Evolutionary conservation across 2,797 vertebrate species (phyloP).

Genomic region (Gambusia yucatana): DNA sequence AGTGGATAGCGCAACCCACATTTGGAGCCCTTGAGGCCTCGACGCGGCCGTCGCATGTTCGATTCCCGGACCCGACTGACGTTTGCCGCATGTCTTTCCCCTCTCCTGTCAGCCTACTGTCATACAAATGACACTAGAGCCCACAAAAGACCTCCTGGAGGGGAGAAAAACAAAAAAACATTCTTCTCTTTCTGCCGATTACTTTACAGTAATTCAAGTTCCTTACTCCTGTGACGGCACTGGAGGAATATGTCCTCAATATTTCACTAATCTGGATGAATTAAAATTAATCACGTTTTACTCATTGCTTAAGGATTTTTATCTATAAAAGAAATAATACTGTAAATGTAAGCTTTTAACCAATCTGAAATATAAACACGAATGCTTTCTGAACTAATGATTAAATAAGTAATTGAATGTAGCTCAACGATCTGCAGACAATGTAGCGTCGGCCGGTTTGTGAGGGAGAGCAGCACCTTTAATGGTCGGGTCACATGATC

Average conservation of each 20-base stretch:
- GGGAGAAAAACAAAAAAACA: neutral
- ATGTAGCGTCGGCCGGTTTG: neutral
- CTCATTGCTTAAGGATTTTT: neutral
- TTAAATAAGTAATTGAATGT: neutral
- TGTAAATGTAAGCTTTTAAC: neutral
- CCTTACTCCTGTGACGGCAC: neutral
- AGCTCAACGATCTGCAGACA: neutral
- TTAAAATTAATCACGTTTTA: neutral
- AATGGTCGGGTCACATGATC: neutral
- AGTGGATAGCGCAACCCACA: too few relatives aligned
- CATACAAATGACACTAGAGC: too few relatives aligned
- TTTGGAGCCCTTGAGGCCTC: too few relatives aligned
- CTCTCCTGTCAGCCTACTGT: too few relatives aligned
- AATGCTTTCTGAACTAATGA: neutral
- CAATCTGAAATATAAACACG: neutral
- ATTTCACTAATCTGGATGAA: neutral
- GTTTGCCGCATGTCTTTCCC: too few relatives aligned
- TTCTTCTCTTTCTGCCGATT: neutral
- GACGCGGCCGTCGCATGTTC: too few relatives aligned
- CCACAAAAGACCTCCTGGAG: too few relatives aligned
- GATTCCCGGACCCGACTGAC: too few relatives aligned
- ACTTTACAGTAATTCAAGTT: neutral
- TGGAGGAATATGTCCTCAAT: neutral
- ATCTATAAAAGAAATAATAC: neutral
- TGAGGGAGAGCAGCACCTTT: neutral